phyloP scores from a whole-genome alignment of 1,140 invertebrate species.

The Drosophila jambulina region DNA sequence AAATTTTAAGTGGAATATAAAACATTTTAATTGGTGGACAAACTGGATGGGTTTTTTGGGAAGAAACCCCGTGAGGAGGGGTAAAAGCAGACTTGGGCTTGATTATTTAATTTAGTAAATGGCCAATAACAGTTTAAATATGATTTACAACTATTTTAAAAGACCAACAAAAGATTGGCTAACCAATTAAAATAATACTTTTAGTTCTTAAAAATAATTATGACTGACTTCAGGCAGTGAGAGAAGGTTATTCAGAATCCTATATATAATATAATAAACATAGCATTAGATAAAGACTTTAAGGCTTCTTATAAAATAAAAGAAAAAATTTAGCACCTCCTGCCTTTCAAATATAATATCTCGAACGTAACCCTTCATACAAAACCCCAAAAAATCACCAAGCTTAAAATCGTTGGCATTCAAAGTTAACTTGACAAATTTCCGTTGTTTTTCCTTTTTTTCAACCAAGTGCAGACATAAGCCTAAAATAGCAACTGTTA shows the following conservation, averaged over 20 bases:
- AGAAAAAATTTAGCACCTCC: no score
- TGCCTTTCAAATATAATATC: not conserved
- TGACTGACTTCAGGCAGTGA: not conserved
- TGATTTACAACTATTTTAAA: not conserved
- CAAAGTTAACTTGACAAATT: constrained; percentile 61
- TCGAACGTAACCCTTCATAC: constrained; percentile 19
- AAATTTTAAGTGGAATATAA: constrained; percentile 53
- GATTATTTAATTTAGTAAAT: constrained; percentile 2
- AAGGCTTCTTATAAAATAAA: not conserved
- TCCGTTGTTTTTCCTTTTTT: constrained; percentile 39
- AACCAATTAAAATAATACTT: constrained; percentile 6
- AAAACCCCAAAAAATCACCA: constrained; percentile 17
- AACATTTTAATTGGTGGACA: constrained; percentile 24
- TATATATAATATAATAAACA: no score
- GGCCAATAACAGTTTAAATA: constrained; percentile 1
- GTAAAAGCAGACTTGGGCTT: not conserved
- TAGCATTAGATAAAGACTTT: no score
- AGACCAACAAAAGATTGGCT: not conserved
- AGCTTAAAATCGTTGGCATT: constrained; percentile 34
- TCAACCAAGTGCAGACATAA: constrained; percentile 30
- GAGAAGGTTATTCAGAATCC: not conserved
- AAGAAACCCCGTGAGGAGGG: not conserved
- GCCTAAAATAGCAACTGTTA: constrained; percentile 29
- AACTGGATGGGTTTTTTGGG: not conserved
- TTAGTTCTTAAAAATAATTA: not conserved